Conservation (phyloP, 2,797 vertebrate genomes). For the Simalia tracyae region DNA sequence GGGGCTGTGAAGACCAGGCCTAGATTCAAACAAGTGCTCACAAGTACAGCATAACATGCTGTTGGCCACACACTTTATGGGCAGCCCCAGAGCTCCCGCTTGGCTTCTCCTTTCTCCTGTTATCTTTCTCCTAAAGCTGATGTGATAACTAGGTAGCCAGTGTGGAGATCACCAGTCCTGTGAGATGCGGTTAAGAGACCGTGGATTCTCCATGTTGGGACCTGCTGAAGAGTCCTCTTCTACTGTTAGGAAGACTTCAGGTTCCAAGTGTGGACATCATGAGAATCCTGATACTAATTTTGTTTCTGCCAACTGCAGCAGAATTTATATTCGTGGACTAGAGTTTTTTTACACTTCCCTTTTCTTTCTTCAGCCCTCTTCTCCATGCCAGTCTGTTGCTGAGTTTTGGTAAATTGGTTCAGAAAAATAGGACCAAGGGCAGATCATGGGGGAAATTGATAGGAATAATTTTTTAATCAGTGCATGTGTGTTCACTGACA, state of each 20-base stretch:
- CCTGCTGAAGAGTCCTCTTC: not conserved
- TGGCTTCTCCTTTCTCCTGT: not conserved
- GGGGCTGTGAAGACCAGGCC: too few species aligned
- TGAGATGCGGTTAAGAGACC: not conserved
- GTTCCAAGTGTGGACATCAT: not conserved
- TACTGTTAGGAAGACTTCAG: not conserved
- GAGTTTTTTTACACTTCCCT: not conserved
- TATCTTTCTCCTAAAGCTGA: not conserved
- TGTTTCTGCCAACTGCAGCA: not conserved
- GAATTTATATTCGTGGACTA: not conserved
- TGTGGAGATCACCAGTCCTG: not conserved
- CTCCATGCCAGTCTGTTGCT: not conserved
- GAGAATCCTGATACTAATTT: not conserved
- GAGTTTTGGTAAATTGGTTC: not conserved
- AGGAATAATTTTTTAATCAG: not conserved
- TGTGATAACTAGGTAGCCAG: not conserved
- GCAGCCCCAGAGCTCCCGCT: not conserved
- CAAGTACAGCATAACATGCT: not conserved
- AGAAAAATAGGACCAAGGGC: not conserved
- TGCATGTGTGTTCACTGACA: not conserved
- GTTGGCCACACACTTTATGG: not conserved
- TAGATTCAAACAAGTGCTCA: too few species aligned
- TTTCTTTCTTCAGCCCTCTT: too few species aligned
- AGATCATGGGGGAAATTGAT: not conserved
- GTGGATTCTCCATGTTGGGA: not conserved